Evolutionary conservation across 2,113 vertebrate genomes (phyloP).

Genomic region (Parus major): DNA sequence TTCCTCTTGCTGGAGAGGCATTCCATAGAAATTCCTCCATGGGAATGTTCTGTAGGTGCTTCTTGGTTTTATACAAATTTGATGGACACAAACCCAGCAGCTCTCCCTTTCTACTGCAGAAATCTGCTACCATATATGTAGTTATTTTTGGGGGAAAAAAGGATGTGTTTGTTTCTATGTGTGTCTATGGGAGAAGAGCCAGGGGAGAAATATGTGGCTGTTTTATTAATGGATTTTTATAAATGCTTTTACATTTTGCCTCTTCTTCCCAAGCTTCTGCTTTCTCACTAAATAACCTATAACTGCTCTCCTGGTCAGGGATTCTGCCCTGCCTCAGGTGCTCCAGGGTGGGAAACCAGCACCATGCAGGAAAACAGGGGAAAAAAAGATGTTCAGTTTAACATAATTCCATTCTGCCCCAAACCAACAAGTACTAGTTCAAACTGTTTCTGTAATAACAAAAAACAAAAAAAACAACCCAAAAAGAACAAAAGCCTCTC

Average conservation of each 20-base stretch:
- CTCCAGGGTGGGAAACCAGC: neutral
- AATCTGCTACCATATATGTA: neutral
- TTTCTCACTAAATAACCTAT: neutral
- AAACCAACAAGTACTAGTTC: neutral
- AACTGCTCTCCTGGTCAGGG: neutral
- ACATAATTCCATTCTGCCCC: neutral
- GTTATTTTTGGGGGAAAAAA: rapidly evolving
- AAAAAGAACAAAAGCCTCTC: neutral
- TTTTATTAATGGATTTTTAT: neutral
- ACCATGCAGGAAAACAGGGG: neutral
- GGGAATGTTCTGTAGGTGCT: neutral
- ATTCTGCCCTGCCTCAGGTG: neutral
- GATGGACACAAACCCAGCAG: neutral
- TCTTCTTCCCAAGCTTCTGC: neutral
- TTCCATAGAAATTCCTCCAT: neutral
- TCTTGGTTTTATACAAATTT: neutral
- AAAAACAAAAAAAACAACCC: neutral
- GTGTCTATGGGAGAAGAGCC: neutral
- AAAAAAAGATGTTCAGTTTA: neutral
- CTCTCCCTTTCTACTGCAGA: neutral
- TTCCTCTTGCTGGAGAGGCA: neutral
- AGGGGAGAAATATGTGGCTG: neutral
- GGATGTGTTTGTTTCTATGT: neutral
- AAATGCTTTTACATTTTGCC: neutral
- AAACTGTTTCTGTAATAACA: neutral